Percentiles rank a stretch among this genome's conserved stretches.
phyloP scores from a whole-genome alignment of 2,797 vertebrate species.

The Pagetopsis macropterus region DNA sequence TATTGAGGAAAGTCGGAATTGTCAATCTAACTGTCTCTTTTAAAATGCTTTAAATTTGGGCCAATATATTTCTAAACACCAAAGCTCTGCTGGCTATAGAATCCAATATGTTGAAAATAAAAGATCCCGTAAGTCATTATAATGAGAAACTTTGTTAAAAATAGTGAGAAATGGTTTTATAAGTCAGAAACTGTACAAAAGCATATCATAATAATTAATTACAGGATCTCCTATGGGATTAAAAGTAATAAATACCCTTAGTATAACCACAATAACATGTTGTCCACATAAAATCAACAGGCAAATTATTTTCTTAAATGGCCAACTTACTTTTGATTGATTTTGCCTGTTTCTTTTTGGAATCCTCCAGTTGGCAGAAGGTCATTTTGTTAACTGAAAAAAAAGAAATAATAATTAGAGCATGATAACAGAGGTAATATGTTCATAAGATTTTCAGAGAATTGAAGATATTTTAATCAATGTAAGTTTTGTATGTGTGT shows the following conservation, averaged over 20 bases:
- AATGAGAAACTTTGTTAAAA: too few species aligned
- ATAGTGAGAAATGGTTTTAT: too few species aligned
- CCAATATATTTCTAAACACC: background rate
- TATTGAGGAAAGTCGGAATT: conserved; percentile 26
- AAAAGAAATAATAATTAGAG: background rate
- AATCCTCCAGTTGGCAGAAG: conserved; percentile 86
- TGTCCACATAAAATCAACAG: conserved; percentile 5
- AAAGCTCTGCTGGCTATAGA: background rate
- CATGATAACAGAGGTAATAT: background rate
- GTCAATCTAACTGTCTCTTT: conserved; percentile 21
- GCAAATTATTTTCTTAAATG: background rate
- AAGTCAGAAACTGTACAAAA: too few species aligned
- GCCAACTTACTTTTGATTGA: conserved; percentile 78
- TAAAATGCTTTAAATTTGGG: background rate
- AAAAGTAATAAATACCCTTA: background rate
- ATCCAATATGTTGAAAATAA: too few species aligned
- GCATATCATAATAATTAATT: too few species aligned
- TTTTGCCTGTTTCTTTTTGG: conserved; percentile 73
- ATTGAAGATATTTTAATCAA: background rate
- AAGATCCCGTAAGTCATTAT: too few species aligned
- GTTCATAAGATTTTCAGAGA: background rate
- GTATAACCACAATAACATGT: background rate
- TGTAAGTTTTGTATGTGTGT: background rate
- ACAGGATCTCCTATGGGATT: too few species aligned
- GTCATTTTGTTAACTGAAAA: conserved; percentile 86